Evolutionary conservation across 1,140 invertebrate species (phyloP).

Genomic region (Antheraea mylitta): DNA sequence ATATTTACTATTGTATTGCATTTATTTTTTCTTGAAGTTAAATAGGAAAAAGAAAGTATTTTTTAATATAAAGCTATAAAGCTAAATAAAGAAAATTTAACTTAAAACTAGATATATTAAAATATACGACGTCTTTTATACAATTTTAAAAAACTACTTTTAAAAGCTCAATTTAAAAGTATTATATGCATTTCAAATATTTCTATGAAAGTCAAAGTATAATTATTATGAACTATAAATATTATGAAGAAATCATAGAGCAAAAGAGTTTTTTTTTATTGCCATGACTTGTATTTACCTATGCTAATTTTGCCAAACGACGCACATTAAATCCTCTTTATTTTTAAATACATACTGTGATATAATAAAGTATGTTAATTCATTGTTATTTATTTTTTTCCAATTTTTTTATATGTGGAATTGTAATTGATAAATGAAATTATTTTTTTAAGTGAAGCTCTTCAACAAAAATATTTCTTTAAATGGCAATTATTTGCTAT

Average conservation of each 20-base stretch:
- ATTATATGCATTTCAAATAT: neutral
- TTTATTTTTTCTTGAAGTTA: neutral
- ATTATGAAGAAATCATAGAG: neutral
- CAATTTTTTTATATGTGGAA: neutral
- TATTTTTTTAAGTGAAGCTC: too few species aligned
- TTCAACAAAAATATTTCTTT: too few species aligned
- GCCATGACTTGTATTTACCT: too few species aligned
- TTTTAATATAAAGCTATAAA: too few species aligned
- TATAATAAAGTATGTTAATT: constrained; percentile 4
- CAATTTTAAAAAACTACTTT: too few species aligned
- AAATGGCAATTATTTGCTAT: too few species aligned
- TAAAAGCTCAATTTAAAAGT: neutral
- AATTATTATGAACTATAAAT: neutral
- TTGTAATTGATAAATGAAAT: neutral
- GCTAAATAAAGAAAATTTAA: too few species aligned
- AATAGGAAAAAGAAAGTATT: too few species aligned
- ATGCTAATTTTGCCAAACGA: neutral
- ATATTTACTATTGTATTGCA: neutral
- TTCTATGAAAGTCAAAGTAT: too few species aligned
- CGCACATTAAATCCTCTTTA: neutral
- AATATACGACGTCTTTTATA: neutral
- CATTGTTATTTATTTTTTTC: constrained; percentile 3
- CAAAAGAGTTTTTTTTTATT: too few species aligned
- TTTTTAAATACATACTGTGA: constrained; percentile 4
- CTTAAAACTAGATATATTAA: neutral